These are phyloP conservation scores for Drosophila lacteicornis DNA, from an alignment of 1,140 invertebrate genomes.

Conservation along the genomic window DNA sequence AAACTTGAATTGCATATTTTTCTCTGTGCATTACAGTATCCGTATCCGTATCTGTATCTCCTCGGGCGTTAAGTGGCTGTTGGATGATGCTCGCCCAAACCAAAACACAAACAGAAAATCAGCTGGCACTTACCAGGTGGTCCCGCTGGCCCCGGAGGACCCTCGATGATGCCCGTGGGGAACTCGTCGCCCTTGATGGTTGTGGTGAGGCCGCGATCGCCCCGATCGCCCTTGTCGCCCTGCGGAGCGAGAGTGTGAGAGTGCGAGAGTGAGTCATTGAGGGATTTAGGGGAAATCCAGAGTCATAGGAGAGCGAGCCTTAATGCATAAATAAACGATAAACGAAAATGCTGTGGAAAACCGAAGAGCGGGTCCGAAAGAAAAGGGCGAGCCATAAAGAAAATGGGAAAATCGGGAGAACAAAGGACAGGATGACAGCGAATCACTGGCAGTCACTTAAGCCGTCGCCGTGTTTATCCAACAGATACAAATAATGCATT, in stretches of 20 bases:
- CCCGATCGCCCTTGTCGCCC: slow-evolving; percentile 96
- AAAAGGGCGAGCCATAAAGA: slow-evolving; percentile 40
- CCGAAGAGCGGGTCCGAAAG: slow-evolving; percentile 20
- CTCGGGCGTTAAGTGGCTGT: slow-evolving; percentile 64
- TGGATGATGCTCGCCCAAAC: slow-evolving; percentile 48
- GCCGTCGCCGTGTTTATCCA: slow-evolving; percentile 77
- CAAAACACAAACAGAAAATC: slow-evolving; percentile 32
- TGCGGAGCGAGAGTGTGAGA: slow-evolving; percentile 82
- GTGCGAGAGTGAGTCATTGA: slow-evolving; percentile 59
- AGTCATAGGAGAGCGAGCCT: slow-evolving; percentile 18
- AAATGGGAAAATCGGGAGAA: slow-evolving; percentile 64
- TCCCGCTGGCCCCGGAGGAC: slow-evolving; percentile 95
- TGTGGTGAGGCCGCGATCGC: slow-evolving; percentile 94
- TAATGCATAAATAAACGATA: slow-evolving; percentile 82
- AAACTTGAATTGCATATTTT: neutral
- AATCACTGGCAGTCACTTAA: slow-evolving; percentile 73
- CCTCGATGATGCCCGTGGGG: slow-evolving; percentile 96
- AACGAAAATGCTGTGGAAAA: slow-evolving; percentile 65
- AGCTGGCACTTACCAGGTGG: slow-evolving; percentile 90
- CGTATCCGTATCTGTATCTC: slow-evolving; percentile 27
- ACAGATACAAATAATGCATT: slow-evolving; percentile 82
- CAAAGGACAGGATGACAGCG: slow-evolving; percentile 56
- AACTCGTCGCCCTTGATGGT: slow-evolving; percentile 95
- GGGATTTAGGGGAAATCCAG: slow-evolving; percentile 63
- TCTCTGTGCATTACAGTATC: slow-evolving; percentile 1